Percentiles rank a stretch among this genome's conserved stretches.
Evolutionary conservation across 1,140 invertebrate genomes (phyloP).

Genomic region (Dreissena rostriformis): DNA sequence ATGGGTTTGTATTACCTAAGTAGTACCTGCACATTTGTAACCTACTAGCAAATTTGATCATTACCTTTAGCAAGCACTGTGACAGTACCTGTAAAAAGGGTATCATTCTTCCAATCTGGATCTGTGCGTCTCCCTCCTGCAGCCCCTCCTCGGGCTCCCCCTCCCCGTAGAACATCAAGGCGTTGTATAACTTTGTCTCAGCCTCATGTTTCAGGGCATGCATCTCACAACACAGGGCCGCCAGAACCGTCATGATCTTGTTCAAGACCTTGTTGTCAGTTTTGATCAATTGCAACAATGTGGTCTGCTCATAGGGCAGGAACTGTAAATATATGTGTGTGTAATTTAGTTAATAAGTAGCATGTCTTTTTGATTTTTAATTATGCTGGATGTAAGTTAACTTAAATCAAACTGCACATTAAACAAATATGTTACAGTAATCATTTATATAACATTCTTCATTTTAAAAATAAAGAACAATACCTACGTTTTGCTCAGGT

Average conservation of each 20-base stretch:
- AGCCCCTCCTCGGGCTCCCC: conserved; percentile 79
- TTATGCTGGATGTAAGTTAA: not conserved
- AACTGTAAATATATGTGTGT: conserved; percentile 70
- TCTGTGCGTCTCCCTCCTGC: conserved; percentile 82
- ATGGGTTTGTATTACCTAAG: too few relatives aligned
- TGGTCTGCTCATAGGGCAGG: conserved; percentile 85
- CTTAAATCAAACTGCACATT: not conserved
- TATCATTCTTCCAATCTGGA: conserved; percentile 83
- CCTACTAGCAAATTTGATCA: too few relatives aligned
- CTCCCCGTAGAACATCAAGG: conserved; percentile 87
- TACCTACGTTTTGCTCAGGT: too few relatives aligned
- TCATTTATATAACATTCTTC: too few relatives aligned
- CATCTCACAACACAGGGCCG: conserved; percentile 90
- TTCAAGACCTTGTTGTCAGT: conserved; percentile 92
- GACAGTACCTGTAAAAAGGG: conserved; percentile 83
- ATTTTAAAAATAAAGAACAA: too few relatives aligned
- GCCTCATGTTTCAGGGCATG: conserved; percentile 87
- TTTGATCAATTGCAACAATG: conserved; percentile 87
- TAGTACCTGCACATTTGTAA: too few relatives aligned
- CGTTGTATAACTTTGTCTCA: conserved; percentile 85
- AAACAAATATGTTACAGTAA: not conserved
- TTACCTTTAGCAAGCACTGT: too few relatives aligned
- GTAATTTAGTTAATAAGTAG: conserved; percentile 16
- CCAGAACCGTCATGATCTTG: conserved; percentile 90
- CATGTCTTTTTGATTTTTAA: too few relatives aligned